These are phyloP conservation scores for Drosophila obscura DNA, from an alignment of 1,140 invertebrate genomes.

Conservation along the genomic window DNA sequence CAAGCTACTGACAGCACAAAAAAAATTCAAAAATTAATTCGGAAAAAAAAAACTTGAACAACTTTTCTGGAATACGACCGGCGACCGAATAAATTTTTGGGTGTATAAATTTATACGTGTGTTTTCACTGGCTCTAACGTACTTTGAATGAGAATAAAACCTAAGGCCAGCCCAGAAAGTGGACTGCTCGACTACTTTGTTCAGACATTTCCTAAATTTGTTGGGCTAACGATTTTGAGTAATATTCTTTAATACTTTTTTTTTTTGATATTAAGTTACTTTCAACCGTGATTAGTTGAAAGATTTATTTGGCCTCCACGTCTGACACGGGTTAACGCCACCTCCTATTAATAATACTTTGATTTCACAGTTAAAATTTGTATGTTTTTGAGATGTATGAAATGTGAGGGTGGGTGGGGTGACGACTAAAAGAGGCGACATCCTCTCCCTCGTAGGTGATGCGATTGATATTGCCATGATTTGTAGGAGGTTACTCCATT, in stretches of 20 bases:
- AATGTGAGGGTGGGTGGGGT: conserved; percentile 1
- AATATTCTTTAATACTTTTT: conserved; percentile 27
- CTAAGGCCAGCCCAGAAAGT: background rate
- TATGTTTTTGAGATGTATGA: conserved; percentile 21
- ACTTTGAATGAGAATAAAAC: conserved; percentile 21
- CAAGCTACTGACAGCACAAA: background rate
- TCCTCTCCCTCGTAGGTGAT: conserved; percentile 12
- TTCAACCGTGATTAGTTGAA: too few relatives aligned
- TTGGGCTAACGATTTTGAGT: conserved; percentile 3
- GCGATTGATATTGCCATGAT: conserved; percentile 39
- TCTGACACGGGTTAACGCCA: too few relatives aligned
- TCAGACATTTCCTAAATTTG: background rate
- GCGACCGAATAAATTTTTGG: conserved; percentile 56
- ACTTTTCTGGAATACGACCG: too few relatives aligned
- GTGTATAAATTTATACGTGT: conserved; percentile 31
- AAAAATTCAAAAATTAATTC: conserved; percentile 9
- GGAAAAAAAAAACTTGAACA: background rate
- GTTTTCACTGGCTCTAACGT: conserved; percentile 23
- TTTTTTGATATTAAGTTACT: conserved; percentile 31
- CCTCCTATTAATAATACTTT: too few relatives aligned
- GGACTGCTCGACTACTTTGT: conserved; percentile 8
- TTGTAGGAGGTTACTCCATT: conserved; percentile 27
- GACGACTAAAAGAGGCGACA: background rate
- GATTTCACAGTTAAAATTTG: conserved; percentile 11
- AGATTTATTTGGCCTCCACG: too few relatives aligned